Evolutionary conservation across 2,888 invertebrate genomes (phyloP), one percentile per base, ranked within the genome.

Genomic region (Leptopilina drosophilae): DNA sequence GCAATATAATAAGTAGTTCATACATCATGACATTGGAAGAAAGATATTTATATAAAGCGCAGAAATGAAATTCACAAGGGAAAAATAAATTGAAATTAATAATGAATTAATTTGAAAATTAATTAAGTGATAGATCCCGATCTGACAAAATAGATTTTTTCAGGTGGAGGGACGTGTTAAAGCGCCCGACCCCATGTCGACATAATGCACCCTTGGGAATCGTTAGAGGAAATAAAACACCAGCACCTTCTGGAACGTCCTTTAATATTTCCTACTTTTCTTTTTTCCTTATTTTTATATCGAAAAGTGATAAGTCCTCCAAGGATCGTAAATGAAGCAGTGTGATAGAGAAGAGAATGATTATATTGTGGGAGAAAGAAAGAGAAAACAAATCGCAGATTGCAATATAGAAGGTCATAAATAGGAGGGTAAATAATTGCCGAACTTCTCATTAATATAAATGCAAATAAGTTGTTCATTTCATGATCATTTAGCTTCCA

Each of bases 361-460:
- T 33, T 33, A 33, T 33, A 69, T 6, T 46, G 12, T 49, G 26
- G 53, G 49, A 26, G 53, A 4, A 49, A 53, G 9, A 53, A 53
- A 69, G 26, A 26, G 53, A 49, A 6, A 69, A 69, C 26, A 53
- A 69, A 69, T 14, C 46, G 20, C 11, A 8, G 26, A 49, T 26
- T 49, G 46, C 46, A 46, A 33, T 33, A 46, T 1, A 67, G 26
- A 69, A 49, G 69, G 53, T 69, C 53, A 53, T 53, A 69, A 20
- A 14, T 7, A 12, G 14, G 11, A 26, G 53, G 64, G 1, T 20
- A 14, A n/a, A 69, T 49, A 53, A 69, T 69, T 53, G 26, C 26
- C 49, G 14, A 69, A 53, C 14, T 69, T 69, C 69, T 69, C 53
- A 69, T 69, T 69, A 69, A 49, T 26, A 59, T 56, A 33, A 33